Percentiles rank a stretch among this genome's conserved stretches.
Evolutionary conservation across 2,113 vertebrate genomes (phyloP).

Genomic region (Neotoma lepida): DNA sequence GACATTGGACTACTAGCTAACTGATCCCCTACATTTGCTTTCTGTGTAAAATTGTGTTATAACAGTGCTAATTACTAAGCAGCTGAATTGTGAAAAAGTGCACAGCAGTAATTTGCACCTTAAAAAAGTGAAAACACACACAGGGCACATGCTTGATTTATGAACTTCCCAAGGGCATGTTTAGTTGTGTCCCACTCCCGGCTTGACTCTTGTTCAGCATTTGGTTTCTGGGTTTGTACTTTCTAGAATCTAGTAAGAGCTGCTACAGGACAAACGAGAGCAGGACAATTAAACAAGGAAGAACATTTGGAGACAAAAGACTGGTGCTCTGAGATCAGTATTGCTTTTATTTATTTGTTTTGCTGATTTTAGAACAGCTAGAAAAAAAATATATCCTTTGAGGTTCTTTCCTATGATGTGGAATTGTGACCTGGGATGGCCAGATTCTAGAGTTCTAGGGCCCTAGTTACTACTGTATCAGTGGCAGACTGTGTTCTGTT

Average conservation of each 20-base stretch:
- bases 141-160: background rate
- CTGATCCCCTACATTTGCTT: constrained; percentile 68
- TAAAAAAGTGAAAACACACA: constrained; percentile 59
- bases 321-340: background rate
- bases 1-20: constrained; percentile 66
- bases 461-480: background rate
- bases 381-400: constrained; percentile 21
- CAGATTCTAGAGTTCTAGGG: background rate
- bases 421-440: background rate
- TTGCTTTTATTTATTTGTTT: constrained; percentile 41
- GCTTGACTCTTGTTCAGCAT: background rate
- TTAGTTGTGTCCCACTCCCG: background rate
- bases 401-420: background rate
- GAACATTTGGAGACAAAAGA: background rate
- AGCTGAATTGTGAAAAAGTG: constrained; percentile 73
- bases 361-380: constrained; percentile 25
- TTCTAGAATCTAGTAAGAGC: background rate
- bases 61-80: constrained; percentile 73
- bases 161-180: background rate
- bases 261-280: background rate
- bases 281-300: background rate
- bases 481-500: background rate
- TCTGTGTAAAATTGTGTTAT: constrained; percentile 45
- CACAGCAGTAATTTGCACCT: constrained; percentile 80
- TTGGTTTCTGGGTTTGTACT: constrained; percentile 27